Percentiles rank a stretch among this genome's conserved stretches.
phyloP scores from a whole-genome alignment of 2,797 vertebrate species.

The Craterocephalus amniculus region DNA sequence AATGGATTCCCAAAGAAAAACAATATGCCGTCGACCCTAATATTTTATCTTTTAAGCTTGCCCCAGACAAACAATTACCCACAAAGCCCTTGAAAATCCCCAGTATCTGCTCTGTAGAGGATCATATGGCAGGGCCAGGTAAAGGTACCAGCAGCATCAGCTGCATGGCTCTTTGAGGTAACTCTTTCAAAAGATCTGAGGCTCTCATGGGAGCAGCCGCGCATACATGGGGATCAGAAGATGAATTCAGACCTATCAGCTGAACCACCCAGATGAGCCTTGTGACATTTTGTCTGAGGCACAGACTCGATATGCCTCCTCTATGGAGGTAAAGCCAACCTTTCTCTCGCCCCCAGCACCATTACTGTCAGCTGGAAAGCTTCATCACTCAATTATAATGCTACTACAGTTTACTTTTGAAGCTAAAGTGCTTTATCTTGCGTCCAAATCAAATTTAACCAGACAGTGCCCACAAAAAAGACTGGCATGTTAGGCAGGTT shows the following conservation, averaged over 20 bases:
- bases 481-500: neutral
- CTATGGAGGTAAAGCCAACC: constrained; percentile 17
- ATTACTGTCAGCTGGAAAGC: neutral
- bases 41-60: neutral
- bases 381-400: neutral
- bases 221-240: constrained; percentile 49
- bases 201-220: constrained; percentile 35
- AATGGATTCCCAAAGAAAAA: neutral
- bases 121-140: neutral
- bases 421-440: neutral
- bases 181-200: constrained; percentile 21
- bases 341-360: neutral
- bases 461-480: neutral
- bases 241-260: constrained; percentile 74
- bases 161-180: constrained; percentile 21
- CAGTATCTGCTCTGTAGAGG: neutral
- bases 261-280: constrained; percentile 49
- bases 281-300: constrained; percentile 57
- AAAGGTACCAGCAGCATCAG: constrained; percentile 1
- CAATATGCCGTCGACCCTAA: neutral
- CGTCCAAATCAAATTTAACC: neutral
- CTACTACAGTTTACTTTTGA: neutral
- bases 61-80: constrained; percentile 5
- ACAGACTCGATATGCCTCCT: constrained; percentile 23
- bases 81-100: constrained; percentile 15